A percentile compares a stretch with the other conserved stretches of the same genome.
phyloP scores from a whole-genome alignment of 2,113 vertebrate genomes.

The Chunga burmeisteri region DNA sequence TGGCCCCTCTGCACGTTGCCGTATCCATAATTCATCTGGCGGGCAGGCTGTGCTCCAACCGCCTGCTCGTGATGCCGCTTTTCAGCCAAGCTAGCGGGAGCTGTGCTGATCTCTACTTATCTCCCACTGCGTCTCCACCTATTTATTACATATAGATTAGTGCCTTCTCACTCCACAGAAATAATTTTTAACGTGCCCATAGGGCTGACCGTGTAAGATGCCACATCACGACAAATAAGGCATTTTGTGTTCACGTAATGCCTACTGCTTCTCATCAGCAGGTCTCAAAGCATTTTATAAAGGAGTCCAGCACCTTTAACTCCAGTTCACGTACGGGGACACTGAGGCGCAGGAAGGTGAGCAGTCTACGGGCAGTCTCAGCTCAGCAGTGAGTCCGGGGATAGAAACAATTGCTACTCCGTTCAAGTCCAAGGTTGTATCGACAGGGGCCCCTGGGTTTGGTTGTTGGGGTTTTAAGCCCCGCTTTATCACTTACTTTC shows the following conservation, averaged over 20 bases:
- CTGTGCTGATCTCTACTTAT: neutral
- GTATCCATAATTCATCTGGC: neutral
- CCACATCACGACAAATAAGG: neutral
- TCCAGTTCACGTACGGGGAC: neutral
- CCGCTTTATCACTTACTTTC: neutral
- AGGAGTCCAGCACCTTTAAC: neutral
- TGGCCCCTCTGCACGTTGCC: rapidly evolving
- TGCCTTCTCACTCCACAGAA: neutral
- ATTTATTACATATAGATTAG: neutral
- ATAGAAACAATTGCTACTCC: neutral
- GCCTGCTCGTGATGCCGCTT: neutral
- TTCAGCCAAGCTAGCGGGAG: neutral
- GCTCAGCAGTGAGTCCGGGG: neutral
- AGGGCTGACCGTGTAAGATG: neutral
- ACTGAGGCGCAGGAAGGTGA: neutral
- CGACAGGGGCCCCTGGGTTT: neutral
- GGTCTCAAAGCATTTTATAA: neutral
- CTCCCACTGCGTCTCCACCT: neutral
- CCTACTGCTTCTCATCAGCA: neutral
- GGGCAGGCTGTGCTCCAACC: neutral
- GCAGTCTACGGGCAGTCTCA: neutral
- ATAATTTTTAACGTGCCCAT: neutral
- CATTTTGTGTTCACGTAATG: neutral
- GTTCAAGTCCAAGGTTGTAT: neutral
- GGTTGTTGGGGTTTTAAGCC: neutral